phyloP scores from a whole-genome alignment of 37 sponge, comb jelly and placozoan species.

The Ianthella basta region DNA sequence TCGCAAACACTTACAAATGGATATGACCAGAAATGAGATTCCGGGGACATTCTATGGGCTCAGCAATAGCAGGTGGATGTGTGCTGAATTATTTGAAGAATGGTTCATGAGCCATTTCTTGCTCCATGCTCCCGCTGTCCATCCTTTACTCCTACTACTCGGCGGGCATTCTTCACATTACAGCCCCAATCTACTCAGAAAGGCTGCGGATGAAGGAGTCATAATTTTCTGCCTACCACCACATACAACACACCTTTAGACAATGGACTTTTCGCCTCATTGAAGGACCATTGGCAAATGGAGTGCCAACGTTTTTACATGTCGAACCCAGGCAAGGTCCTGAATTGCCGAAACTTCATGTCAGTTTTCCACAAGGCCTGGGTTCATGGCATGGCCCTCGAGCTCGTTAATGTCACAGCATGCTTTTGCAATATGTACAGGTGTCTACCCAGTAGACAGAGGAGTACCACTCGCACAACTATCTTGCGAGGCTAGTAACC shows the following conservation, averaged over 20 bases:
- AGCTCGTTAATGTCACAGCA: too few relatives aligned
- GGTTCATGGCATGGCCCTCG: too few relatives aligned
- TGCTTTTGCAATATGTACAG: too few relatives aligned
- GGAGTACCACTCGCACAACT: too few relatives aligned
- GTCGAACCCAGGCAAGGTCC: slow-evolving; percentile 19
- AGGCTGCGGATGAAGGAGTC: slow-evolving; percentile 1
- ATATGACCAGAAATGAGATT: slow-evolving; percentile 14
- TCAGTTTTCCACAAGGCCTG: too few relatives aligned
- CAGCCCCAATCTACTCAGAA: not conserved
- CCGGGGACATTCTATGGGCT: slow-evolving; percentile 29
- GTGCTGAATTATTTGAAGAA: slow-evolving; percentile 17
- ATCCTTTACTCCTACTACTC: slow-evolving; percentile 27
- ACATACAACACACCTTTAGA: slow-evolving; percentile 26
- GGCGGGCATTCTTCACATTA: slow-evolving; percentile 24
- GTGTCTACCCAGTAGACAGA: too few relatives aligned
- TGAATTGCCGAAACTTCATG: not conserved
- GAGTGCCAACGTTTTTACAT: slow-evolving; percentile 18
- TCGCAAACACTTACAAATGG: not conserved
- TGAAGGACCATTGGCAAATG: slow-evolving; percentile 13
- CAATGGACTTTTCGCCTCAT: not conserved
- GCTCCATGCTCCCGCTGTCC: slow-evolving; percentile 16
- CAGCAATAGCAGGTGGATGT: slow-evolving; percentile 6
- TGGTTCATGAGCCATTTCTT: slow-evolving; percentile 38
- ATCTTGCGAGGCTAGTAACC: too few relatives aligned
- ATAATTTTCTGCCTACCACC: slow-evolving; percentile 27